Evolutionary conservation across 1,140 invertebrate genomes (phyloP).

Genomic region (Meteorus sp.): DNA sequence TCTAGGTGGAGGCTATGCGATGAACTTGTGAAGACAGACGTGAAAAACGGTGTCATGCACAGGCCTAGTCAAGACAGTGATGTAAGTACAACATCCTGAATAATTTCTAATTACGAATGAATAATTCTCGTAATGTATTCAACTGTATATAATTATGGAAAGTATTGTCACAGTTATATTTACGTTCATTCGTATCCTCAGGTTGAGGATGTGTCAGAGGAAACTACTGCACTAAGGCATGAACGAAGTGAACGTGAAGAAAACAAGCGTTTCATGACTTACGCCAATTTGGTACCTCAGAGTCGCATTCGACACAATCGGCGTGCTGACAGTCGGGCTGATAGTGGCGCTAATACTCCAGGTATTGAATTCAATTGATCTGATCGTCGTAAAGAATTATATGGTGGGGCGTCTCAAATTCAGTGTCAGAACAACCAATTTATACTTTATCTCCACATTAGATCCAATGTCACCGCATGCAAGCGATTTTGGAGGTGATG

Average conservation of each 20-base stretch:
- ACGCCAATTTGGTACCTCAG: conserved; percentile 67
- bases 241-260: conserved; percentile 77
- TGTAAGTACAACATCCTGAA: conserved; percentile 51
- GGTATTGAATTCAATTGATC: conserved; percentile 60
- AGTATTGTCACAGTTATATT: neutral
- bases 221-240: conserved; percentile 69
- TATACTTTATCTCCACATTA: conserved; percentile 37
- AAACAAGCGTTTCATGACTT: conserved; percentile 74
- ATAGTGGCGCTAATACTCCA: conserved; percentile 75
- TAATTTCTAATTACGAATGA: conserved; percentile 25
- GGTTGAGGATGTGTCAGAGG: conserved; percentile 80
- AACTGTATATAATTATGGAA: conserved; percentile 11
- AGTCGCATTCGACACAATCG: conserved; percentile 64
- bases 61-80: conserved; percentile 63
- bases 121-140: too few relatives aligned
- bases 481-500: conserved; percentile 56
- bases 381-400: too few relatives aligned
- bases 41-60: conserved; percentile 63
- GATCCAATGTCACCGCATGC: conserved; percentile 63
- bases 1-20: conserved; percentile 66
- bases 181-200: conserved; percentile 38
- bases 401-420: too few relatives aligned
- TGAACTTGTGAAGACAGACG: conserved; percentile 52
- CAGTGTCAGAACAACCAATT: too few relatives aligned
- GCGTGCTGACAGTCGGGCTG: conserved; percentile 68